A percentile compares a stretch with the other conserved stretches of the same genome.
Conservation (phyloP, 2,113 vertebrate genomes). For the Phalacrocorax carbo region DNA sequence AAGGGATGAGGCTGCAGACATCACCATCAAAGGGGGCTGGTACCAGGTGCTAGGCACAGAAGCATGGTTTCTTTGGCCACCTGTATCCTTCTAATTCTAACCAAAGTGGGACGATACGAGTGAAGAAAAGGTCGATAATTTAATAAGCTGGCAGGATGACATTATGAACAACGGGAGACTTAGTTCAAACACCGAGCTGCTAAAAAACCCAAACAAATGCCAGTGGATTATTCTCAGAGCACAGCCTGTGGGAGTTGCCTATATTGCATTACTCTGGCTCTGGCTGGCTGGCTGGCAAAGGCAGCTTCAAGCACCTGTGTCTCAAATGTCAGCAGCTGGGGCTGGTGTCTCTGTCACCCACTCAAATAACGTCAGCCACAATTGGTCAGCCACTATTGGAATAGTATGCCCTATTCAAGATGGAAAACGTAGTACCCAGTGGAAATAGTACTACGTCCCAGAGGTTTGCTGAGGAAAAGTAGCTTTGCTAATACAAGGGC, state of each 20-base stretch:
- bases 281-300: not conserved
- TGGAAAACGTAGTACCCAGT: not conserved
- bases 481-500: not conserved
- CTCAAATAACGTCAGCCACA: not conserved
- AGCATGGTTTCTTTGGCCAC: not conserved
- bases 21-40: not conserved
- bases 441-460: not conserved
- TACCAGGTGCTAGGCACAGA: not conserved
- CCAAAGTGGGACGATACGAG: not conserved
- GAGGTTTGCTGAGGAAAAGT: not conserved
- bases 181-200: not conserved
- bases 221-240: not conserved
- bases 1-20: not conserved
- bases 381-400: too few relatives aligned
- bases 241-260: not conserved
- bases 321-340: slow-evolving; percentile 23
- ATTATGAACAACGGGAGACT: not conserved
- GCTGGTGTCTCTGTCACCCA: not conserved
- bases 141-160: not conserved
- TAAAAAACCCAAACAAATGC: not conserved
- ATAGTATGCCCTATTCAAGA: not conserved
- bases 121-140: not conserved
- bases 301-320: not conserved
- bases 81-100: not conserved
- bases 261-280: not conserved